Base-by-base conservation (phyloP, 2,113 vertebrate genomes). In the Caracal caracal region DNA sequence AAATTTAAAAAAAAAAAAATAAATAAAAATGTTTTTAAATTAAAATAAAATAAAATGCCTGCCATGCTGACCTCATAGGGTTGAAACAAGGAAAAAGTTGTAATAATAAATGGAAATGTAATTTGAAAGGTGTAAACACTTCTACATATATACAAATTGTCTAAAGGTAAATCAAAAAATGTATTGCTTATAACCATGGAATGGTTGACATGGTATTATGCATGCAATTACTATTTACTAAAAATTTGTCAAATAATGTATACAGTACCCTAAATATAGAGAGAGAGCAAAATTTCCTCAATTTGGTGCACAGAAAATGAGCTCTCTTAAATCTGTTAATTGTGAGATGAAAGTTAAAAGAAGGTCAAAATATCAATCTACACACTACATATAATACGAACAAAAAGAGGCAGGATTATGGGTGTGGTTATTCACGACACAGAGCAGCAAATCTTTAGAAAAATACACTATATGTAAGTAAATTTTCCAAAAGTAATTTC, bases 241-340 rank as follows among this genome's bases (percentile, higher is more conserved):
- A 85, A 88, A 53, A 89, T 71, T 61, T 76, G 28, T 88, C 33
- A 95, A 90, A 94, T 94, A 84, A 88, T 56, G 80, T 95, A 70
- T 11, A 75, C 35, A 49, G 26, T 79, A 71, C 61, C 66, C 71
- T 76, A 24, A 80, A 65, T 75, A 90, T 43, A 22, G 63, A 87
- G 15, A 95, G 26, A 33, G 0, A 90, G 53, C 10, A 97, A 61
- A 88, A 95, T 56, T 65, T 85, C 49, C 85, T 85, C 47, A 73
- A 88, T 33, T 71, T 88, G 28, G 24, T 76, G 8, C 5, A 89
- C 20, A 73, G 61, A 81, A 85, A 96, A 91, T 59, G 56, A 92
- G 81, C 2, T 76, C 47, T 75, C 75, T 96, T 85, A 71, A 86
- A 68, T 93, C 53, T 91, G 56, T 33, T 93, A 88, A 63, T 61